phyloP scores from a whole-genome alignment of 2,797 vertebrate species.

The Euphonia xanthogaster region DNA sequence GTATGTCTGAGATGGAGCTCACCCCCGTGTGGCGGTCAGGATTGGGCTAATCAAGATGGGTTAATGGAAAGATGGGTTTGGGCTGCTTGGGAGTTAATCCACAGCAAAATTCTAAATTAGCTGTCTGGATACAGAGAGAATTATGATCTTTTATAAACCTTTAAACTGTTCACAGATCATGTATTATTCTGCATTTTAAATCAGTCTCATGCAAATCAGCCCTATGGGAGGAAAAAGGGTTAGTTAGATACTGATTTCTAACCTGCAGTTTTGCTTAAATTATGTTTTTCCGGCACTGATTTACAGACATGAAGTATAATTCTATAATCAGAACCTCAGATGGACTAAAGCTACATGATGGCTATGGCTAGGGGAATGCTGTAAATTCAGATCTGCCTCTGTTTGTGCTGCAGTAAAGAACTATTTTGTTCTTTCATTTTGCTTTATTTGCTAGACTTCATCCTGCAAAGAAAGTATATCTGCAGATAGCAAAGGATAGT shows the following conservation, averaged over 20 bases:
- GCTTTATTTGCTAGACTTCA: not conserved
- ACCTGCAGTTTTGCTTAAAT: constrained; percentile 18
- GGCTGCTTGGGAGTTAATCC: constrained; percentile 48
- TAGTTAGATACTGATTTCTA: constrained; percentile 45
- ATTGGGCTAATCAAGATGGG: constrained; percentile 29
- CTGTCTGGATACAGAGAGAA: constrained; percentile 28
- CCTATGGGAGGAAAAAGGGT: not conserved
- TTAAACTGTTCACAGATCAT: constrained; percentile 28
- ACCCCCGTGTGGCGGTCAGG: rapidly evolving
- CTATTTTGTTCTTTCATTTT: not conserved
- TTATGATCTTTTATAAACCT: constrained; percentile 62
- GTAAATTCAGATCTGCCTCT: not conserved
- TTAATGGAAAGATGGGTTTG: constrained; percentile 25
- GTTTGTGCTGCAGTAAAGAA: not conserved
- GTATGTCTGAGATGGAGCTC: not conserved
- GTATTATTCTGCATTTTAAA: constrained; percentile 61
- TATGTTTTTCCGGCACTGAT: not conserved
- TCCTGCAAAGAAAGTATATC: not conserved
- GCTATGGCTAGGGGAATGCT: not conserved
- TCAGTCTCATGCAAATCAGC: constrained; percentile 59
- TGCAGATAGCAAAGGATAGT: not conserved
- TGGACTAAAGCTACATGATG: not conserved
- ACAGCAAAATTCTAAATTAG: constrained; percentile 57
- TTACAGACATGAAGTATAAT: not conserved
- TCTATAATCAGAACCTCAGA: not conserved